Base-by-base conservation (phyloP, 2,888 invertebrate genomes). In the Amblyjoppa fuscipennis region DNA sequence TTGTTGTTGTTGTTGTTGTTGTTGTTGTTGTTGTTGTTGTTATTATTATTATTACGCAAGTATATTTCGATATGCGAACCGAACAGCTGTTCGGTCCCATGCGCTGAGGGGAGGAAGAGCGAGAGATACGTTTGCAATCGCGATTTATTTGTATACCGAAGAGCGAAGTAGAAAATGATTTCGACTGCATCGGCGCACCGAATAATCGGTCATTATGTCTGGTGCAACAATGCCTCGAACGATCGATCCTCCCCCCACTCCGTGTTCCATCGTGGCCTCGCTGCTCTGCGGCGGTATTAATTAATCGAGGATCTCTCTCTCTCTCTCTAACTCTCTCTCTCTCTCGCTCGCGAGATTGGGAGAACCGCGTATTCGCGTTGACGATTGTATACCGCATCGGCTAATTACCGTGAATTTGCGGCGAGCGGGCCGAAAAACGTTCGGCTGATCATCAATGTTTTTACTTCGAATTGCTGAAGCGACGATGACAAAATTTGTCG, bases 221-320 rank as follows among this genome's bases (percentile, higher is more conserved):
- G 61, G 31, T 25, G 61, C 28, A 28, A 13, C 31, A 28, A 28
- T 75, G 11, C 64, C n/a, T 75, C n/a, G 64, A n/a, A 76, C 53
- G 38, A 76, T 76, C 68, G 51, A 76, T 68, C 66, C 16, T 28
- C 20, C 20, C 41, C 28, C 31, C n/a, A 25, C 31, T 13, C 64
- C 25, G 34, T 13, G 16, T 16, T 7, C 3, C 25, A 25, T 68
- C 53, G n/a, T 20, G 4, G 61, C 28, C 28, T 56, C 25, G 41
- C 41, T 41, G 56, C 34, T 75, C 6, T 41, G 74, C 69, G n/a
- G 70, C 66, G 3, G 6, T 59, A 76, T 83, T 76, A 75, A 83
- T 83, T 85, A 85, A 79, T 81, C 38, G 51, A 34, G 82, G 38
- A 82, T 82, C n/a, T 28, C 41, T 11, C 41, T 41, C 41, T 41